Percentiles rank a stretch among this genome's conserved stretches.
Evolutionary conservation across 2,888 invertebrate genomes (phyloP).

Genomic region (Chloroclysta siterata): DNA sequence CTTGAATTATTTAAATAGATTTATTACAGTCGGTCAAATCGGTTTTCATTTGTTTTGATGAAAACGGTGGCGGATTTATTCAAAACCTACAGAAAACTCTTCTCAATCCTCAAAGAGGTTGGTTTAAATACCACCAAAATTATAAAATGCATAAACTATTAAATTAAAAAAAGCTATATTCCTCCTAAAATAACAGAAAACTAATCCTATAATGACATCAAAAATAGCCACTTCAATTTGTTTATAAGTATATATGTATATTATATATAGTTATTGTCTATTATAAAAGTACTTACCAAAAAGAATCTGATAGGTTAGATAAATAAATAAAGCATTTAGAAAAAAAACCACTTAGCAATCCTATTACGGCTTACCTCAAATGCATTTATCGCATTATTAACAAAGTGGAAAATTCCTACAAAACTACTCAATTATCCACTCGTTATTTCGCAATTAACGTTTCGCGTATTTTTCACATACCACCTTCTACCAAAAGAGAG

Average conservation of each 20-base stretch:
- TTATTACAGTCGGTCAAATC: too few relatives aligned
- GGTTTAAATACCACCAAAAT: too few relatives aligned
- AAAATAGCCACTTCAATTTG: not conserved
- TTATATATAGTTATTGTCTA: not conserved
- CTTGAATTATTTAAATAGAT: too few relatives aligned
- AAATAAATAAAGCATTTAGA: conserved; percentile 18
- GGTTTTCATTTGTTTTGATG: too few relatives aligned
- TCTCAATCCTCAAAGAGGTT: too few relatives aligned
- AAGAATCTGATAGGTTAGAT: not conserved
- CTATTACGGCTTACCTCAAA: conserved; percentile 39
- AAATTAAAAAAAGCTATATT: too few relatives aligned
- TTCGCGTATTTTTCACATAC: conserved; percentile 45
- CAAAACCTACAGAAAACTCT: too few relatives aligned
- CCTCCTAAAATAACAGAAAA: too few relatives aligned
- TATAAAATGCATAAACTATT: too few relatives aligned
- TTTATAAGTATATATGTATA: too few relatives aligned
- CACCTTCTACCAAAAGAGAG: conserved; percentile 15
- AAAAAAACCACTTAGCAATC: conserved; percentile 24
- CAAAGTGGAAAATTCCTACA: conserved; percentile 42
- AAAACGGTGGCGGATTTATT: too few relatives aligned
- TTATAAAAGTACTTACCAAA: not conserved
- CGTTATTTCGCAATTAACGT: conserved; percentile 51
- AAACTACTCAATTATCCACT: conserved; percentile 47
- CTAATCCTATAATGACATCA: too few relatives aligned
- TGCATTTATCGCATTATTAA: conserved; percentile 38